phyloP scores from a whole-genome alignment of 2,113 vertebrate species.

The Bufo gargarizans region DNA sequence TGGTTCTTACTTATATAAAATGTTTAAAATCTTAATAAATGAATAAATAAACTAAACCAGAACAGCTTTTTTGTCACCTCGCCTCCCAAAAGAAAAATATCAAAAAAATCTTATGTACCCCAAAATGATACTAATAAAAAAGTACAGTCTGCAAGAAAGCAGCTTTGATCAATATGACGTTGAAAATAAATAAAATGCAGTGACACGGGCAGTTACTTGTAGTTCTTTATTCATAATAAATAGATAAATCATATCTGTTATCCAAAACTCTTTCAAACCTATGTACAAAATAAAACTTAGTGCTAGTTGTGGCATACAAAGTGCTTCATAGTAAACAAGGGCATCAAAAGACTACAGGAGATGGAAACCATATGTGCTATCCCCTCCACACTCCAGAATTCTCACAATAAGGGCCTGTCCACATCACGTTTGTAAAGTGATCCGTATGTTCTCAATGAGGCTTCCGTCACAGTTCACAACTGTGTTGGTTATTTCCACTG shows the following conservation, averaged over 20 bases:
- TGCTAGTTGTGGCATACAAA: constrained; percentile 47
- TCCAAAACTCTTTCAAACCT: neutral
- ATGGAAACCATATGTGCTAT: neutral
- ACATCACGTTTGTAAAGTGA: no score
- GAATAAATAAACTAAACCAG: no score
- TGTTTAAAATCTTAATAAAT: no score
- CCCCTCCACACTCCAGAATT: neutral
- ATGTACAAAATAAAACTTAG: constrained; percentile 46
- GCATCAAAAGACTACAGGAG: neutral
- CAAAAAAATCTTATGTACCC: no score
- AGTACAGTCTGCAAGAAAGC: no score
- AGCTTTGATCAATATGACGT: neutral
- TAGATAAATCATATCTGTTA: constrained; percentile 3
- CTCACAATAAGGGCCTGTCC: neutral
- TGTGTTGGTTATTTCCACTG: no score
- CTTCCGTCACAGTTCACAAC: no score
- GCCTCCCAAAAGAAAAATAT: no score
- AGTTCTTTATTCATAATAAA: constrained; percentile 49
- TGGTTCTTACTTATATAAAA: no score
- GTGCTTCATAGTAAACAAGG: constrained; percentile 50
- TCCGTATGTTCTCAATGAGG: no score
- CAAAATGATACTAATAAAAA: no score
- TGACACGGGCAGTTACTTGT: neutral
- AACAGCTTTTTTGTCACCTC: no score
- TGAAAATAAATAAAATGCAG: neutral